Evolutionary conservation across 2,113 vertebrate species (phyloP), one percentile per base, ranked within the genome.

Genomic region (Apteryx owenii): DNA sequence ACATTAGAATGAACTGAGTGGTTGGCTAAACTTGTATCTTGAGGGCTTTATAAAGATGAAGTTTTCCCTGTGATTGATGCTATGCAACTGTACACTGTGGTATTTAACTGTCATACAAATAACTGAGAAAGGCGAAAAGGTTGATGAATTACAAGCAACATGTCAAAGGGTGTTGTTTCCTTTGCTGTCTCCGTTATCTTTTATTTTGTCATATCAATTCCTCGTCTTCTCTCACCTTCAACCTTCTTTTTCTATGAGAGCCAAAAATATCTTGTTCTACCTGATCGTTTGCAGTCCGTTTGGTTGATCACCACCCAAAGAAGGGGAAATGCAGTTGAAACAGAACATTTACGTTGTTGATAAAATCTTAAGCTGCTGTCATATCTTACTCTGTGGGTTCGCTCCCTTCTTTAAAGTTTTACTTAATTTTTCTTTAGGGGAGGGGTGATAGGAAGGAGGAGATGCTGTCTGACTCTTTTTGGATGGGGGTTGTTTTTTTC

Each of bases 401-500:
- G 0, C 36, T 23, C 10, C 60, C 0, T 53, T 60, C 0, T 53
- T 60, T 90, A 0, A 12, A 19, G 1, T 69, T 91, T 56, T 11
- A 1, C 1, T 38, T 9, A 0, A 0, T 23, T 50, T 72, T 9
- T 1, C 0, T 17, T n/a, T 56, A 28, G 18, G 26, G 33, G 15
- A 6, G 11, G 28, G 15, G 5, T 38, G 6, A 2, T 23, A 51
- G n/a, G 1, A 15, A 29, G 38, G 3, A 82, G 54, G 38, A 70
- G 69, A 12, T 70, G 1, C n/a, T 33, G 19, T 3, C 68, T 82
- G 87, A 23, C 53, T 85, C 64, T 91, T 81, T 92, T 83, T 51
- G 33, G 33, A 65, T 44, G 70, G 5, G 89, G 25, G 60, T 78
- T 88, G 2, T 96, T 9, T 94, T 86, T 97, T 95, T 88, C 98